Evolutionary conservation across 2,113 vertebrate genomes (phyloP).

Genomic region (Entelurus aequoreus): DNA sequence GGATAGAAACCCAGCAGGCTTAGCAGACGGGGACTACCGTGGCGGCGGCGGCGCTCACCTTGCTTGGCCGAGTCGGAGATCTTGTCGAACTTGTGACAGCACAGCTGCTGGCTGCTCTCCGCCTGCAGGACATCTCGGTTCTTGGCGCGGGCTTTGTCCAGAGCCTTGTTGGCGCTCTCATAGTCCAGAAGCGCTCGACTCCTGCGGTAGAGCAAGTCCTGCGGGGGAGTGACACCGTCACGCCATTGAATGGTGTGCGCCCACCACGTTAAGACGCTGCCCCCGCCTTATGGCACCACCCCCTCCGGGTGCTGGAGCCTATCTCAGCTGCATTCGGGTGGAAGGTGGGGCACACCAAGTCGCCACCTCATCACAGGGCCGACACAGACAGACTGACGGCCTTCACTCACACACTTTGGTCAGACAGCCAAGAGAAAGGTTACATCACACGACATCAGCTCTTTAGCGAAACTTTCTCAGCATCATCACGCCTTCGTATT

Average conservation of each 20-base stretch:
- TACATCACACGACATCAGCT: no score
- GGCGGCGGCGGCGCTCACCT: constrained; percentile 65
- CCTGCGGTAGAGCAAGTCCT: constrained; percentile 95
- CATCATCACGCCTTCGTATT: no score
- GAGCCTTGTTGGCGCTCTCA: constrained; percentile 96
- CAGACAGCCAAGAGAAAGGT: no score
- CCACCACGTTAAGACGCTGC: no score
- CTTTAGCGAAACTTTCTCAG: no score
- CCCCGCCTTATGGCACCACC: no score
- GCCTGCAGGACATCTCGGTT: constrained; percentile 97
- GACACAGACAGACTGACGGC: no score
- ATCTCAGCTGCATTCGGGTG: no score
- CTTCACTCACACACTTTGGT: no score
- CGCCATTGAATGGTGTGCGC: not conserved
- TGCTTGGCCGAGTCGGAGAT: constrained; percentile 98
- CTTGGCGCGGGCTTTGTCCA: constrained; percentile 96
- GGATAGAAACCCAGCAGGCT: not conserved
- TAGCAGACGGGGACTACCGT: not conserved
- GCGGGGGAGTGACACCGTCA: not conserved
- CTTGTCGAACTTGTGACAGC: constrained; percentile 98
- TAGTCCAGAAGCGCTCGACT: constrained; percentile 95
- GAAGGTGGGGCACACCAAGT: no score
- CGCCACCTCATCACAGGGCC: no score
- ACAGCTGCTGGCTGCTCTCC: constrained; percentile 93
- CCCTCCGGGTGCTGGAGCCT: no score